Base-by-base conservation (phyloP, 1,140 invertebrate genomes). In the Heliconius nattereri region DNA sequence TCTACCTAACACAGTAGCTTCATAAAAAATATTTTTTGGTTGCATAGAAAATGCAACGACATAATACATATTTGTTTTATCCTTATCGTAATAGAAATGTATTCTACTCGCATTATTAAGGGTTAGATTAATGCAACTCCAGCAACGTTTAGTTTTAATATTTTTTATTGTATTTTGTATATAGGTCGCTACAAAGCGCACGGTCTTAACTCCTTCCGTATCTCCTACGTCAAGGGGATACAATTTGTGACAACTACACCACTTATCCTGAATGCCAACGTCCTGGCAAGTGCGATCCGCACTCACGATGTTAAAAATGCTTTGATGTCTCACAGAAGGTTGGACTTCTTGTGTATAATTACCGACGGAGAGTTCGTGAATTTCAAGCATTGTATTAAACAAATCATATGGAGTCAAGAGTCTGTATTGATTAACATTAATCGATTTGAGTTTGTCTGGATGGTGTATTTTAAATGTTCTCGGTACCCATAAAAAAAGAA, bases 221-320 rank as follows among this genome's bases (percentile, higher is more conserved):
- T 93, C 90, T 60, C 87, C 80, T 60, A 80, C 72, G 23, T 89
- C 85, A 74, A 94, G 81, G 49, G 88, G 87, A 85, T 89, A 90
- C 81, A 94, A 83, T 84, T 93, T 88, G 75, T 95, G 95, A 83
- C 98, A 98, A 26, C 96, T 96, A 87, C 98, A 98, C 97, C 97
- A 98, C 84, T 98, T 97, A 73, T 96, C 95, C 9, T 95, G 94
- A 49, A 98, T 96, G 1, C 95, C 95, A n/a, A 96, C 97, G 77
- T 97, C 96, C 37, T 93, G 86, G 89, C 98, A 98, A 6, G 97
- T 97, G 23, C 98, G 95, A 78, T 96, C 96, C 29, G 86, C 88
- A 0, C 95, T 95, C 11, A 98, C 95, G 3, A 95, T 92, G 3
- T 91, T 86, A 52, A 98, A 96, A 13, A 98, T 87, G 80, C 96